Conservation (phyloP, 2,797 vertebrate species). For the Hemibagrus guttatus region DNA sequence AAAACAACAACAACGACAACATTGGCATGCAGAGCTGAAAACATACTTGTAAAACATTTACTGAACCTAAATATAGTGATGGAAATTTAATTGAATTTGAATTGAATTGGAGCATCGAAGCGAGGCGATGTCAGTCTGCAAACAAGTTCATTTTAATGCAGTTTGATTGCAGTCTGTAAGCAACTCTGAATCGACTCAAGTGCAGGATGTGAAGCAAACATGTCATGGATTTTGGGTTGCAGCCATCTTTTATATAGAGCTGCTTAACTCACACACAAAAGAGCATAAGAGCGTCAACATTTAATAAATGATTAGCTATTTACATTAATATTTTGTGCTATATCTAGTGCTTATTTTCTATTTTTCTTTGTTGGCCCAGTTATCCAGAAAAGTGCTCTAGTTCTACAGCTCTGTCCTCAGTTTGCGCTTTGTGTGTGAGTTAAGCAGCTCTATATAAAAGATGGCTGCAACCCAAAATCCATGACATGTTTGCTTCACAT, state of each 20-base stretch:
- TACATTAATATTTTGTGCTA: background rate
- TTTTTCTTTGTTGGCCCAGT: background rate
- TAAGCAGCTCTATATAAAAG: background rate
- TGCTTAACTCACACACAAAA: background rate
- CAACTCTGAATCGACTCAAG: background rate
- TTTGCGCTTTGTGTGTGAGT: background rate
- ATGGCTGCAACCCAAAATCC: background rate
- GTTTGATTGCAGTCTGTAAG: background rate
- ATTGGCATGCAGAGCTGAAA: too few relatives aligned
- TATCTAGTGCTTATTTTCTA: background rate
- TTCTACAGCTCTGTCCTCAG: background rate
- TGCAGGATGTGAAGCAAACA: too few relatives aligned
- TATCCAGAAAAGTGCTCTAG: background rate
- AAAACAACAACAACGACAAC: too few relatives aligned
- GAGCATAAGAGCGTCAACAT: background rate
- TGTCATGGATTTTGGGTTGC: background rate
- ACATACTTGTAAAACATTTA: too few relatives aligned
- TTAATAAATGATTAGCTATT: background rate
- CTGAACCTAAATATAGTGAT: too few relatives aligned
- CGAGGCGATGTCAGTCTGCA: background rate
- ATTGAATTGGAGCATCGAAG: background rate
- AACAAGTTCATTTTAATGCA: background rate
- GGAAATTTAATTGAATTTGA: too few relatives aligned
- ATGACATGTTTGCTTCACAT: background rate
- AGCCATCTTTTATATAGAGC: background rate